These are phyloP conservation scores for Argyrosomus japonicus DNA, from an alignment of 2,113 vertebrate genomes.

Conservation along the genomic window DNA sequence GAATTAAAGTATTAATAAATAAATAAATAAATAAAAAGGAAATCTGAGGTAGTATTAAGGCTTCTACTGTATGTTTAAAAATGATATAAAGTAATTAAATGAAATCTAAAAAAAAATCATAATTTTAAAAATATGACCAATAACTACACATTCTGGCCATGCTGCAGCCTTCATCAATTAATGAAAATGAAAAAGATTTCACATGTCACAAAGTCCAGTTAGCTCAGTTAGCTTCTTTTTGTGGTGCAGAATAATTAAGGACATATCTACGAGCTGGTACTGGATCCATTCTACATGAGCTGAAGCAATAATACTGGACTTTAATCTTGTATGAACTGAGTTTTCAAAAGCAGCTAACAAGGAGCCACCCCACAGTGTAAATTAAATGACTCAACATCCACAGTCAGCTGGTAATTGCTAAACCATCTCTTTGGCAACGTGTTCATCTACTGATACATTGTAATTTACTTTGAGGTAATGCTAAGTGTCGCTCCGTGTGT, in stretches of 20 bases:
- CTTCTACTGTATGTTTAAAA: background rate
- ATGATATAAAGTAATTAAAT: background rate
- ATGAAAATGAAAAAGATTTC: background rate
- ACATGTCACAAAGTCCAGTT: too few relatives aligned
- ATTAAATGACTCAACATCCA: slow-evolving; percentile 50
- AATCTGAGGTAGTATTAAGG: background rate
- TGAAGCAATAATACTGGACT: background rate
- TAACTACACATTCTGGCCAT: too few relatives aligned
- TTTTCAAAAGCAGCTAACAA: slow-evolving; percentile 15
- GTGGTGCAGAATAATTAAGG: background rate
- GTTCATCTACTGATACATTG: slow-evolving; percentile 56
- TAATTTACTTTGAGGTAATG: slow-evolving; percentile 73
- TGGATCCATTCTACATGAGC: background rate
- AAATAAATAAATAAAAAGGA: background rate
- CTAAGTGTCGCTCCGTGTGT: slow-evolving; percentile 51
- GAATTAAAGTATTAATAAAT: background rate
- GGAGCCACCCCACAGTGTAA: background rate
- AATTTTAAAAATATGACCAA: too few relatives aligned
- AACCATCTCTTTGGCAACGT: slow-evolving; percentile 45
- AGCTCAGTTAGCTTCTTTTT: too few relatives aligned
- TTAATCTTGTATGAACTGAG: slow-evolving; percentile 20
- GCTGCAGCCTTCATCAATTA: too few relatives aligned
- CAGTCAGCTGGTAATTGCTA: slow-evolving; percentile 56
- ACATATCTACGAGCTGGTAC: background rate
- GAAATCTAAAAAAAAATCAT: too few relatives aligned